Evolutionary conservation across 1,140 invertebrate genomes (phyloP), one percentile per base, ranked within the genome.

Genomic region (Macrobrachium nipponense): DNA sequence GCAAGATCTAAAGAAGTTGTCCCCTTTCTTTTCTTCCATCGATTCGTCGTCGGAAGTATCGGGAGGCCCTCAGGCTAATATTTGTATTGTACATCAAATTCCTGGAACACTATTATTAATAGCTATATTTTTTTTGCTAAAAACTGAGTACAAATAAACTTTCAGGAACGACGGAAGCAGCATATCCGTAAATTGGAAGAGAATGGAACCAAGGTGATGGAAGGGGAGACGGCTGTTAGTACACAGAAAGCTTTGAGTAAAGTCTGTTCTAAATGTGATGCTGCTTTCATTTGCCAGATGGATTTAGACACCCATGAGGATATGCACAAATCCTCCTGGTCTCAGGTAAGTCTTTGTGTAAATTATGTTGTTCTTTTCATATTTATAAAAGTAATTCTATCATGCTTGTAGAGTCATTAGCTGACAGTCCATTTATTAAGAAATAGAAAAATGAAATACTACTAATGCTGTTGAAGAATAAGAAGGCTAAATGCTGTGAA

Each of bases 261-360:
- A 36, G 23, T 80, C 43, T 86, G 83, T 58, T 27, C 17, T 27
- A 86, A 58, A 23, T 86, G 83, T 80, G 68, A 86, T 73, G 83
- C 83, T 18, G 83, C 83, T 43, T 86, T 86, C 58, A 86, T 86
- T 58, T 80, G 76, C 58, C 83, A 86, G 27, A 62, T 68, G 17
- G 83, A 86, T 68, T 59, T 86, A 8, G 76, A 80, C 23, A 75
- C 20, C 6, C 83, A 86, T 72, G 11, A 62, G 27, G 83, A 79
- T 20, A 86, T 86, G 77, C 83, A 86, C 66, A 79, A 86, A 20
- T 79, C 76, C 27, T 80, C 77, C 12, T 80, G 64, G 77, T 76
- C 83, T 43, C 77, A 80, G 83, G 83, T 86, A 18, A 43, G 68
- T 18, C 17, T 43, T 78, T 2, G 58, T 18, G 68, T 20, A 14